Conservation (phyloP, 2,888 invertebrate species). For the Entomobrya multifasciata region DNA sequence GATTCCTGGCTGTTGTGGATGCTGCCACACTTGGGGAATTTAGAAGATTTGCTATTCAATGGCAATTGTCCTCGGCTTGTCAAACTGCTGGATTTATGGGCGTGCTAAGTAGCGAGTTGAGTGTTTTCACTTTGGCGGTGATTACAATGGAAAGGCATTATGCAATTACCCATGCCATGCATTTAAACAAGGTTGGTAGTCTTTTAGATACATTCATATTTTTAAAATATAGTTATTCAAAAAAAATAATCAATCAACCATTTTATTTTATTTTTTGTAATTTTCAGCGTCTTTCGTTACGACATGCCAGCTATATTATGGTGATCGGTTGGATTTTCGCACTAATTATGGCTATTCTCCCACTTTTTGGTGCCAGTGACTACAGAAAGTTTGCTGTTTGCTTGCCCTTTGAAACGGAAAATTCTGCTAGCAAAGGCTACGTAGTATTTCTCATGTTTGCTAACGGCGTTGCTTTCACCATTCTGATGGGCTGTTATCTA, state of each 20-base stretch:
- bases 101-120: conserved; percentile 95
- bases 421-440: conserved; percentile 90
- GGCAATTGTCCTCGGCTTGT: conserved; percentile 98
- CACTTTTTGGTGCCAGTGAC: conserved; percentile 94
- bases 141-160: conserved; percentile 97
- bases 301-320: conserved; percentile 96
- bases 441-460: conserved; percentile 94
- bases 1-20: conserved; percentile 96
- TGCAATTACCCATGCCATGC: conserved; percentile 98
- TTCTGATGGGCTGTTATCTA: conserved; percentile 96
- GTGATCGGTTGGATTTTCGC: conserved; percentile 95
- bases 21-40: conserved; percentile 97
- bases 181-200: conserved; percentile 88
- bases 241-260: too few relatives aligned
- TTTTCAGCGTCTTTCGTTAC: conserved; percentile 86
- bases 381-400: conserved; percentile 98
- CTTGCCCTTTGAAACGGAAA: conserved; percentile 94
- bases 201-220: neutral
- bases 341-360: conserved; percentile 91
- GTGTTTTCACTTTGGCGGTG: conserved; percentile 94
- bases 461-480: conserved; percentile 96
- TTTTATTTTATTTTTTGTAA: too few relatives aligned
- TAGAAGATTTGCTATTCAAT: conserved; percentile 96
- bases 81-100: conserved; percentile 97
- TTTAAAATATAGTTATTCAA: too few relatives aligned